Conservation (phyloP, 2,888 invertebrate species). For the Sarcophaga caerulescens region DNA sequence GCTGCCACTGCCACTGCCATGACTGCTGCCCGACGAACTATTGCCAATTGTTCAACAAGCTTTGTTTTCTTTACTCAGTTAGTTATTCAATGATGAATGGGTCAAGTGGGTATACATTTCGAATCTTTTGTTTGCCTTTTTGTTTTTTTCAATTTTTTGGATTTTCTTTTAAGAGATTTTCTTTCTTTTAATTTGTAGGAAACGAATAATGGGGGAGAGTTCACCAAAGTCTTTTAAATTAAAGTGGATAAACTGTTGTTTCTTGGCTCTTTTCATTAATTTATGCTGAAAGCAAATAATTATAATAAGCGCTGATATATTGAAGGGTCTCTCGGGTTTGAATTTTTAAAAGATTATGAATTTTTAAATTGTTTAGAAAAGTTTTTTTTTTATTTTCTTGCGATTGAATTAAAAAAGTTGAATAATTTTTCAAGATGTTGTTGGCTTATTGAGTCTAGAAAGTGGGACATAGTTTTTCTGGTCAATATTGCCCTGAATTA, state of each 20-base stretch:
- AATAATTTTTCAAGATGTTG: background rate
- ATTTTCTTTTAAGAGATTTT: background rate
- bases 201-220: background rate
- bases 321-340: background rate
- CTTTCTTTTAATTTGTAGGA: conserved; percentile 2
- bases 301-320: background rate
- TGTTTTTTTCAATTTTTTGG: conserved; percentile 4
- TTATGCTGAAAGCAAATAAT: background rate
- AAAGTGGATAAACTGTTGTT: conserved; percentile 35
- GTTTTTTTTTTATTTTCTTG: background rate
- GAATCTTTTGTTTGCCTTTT: conserved; percentile 29
- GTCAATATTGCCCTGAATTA: too few relatives aligned
- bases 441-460: too few relatives aligned
- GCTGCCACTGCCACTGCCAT: background rate
- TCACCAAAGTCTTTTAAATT: conserved; percentile 10
- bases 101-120: conserved; percentile 56
- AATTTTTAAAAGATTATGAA: background rate
- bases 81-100: conserved; percentile 48
- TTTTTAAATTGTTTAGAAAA: background rate
- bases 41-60: conserved; percentile 39
- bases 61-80: conserved; percentile 4
- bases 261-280: conserved; percentile 4
- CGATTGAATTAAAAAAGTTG: background rate
- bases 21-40: background rate
- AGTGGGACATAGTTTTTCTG: too few relatives aligned